Evolutionary conservation across 2,797 vertebrate species (phyloP), one percentile per base, ranked within the genome.

Genomic region (Molossus molossus): DNA sequence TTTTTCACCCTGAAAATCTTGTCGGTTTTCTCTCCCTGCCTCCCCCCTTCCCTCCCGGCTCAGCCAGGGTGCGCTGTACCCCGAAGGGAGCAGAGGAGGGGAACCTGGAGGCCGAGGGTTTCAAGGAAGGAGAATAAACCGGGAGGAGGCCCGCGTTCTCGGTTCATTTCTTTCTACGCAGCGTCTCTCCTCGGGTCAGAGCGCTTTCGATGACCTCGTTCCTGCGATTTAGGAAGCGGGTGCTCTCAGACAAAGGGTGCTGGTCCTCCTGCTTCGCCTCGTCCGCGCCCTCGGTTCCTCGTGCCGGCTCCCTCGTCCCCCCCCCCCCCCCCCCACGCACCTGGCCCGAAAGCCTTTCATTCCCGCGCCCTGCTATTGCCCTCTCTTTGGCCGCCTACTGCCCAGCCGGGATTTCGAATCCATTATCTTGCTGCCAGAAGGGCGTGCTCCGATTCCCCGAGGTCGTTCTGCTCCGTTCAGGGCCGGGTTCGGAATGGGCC

Each of bases 221-320:
- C 76, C 53, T 94, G 83, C 64, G 92, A 90, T 82, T 92, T 94
- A 29, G 89, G 75, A 93, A 62, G 1, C 80, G 23, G 87, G 70
- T 33, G 80, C 91, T 87, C 75, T 81, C 92, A 95, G 70, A 98
- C 96, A 95, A 95, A 97, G 95, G 94, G 37, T 69, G 18, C 48
- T 0, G 17, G 73, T 64, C 0, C 6, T 73, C 81, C 58, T 8
- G 92, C 70, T 64, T 50, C n/a, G 91, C 88, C 70, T 95, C 7
- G 37, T 91, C 95, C 65, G 7, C 72, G 76, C 89, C 11, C 62
- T 5, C 6, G 86, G 33, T 72, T 89, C 76, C 91, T 82, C 37
- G 91, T n/a, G 27, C 90, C 80, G 79, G 58, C 57, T 76, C 14
- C 77, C 62, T 13, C 45, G 48, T 17, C 50, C 37, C 67, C 17